phyloP scores from a whole-genome alignment of 2,797 vertebrate genomes.

The Sebastes hubbsi region DNA sequence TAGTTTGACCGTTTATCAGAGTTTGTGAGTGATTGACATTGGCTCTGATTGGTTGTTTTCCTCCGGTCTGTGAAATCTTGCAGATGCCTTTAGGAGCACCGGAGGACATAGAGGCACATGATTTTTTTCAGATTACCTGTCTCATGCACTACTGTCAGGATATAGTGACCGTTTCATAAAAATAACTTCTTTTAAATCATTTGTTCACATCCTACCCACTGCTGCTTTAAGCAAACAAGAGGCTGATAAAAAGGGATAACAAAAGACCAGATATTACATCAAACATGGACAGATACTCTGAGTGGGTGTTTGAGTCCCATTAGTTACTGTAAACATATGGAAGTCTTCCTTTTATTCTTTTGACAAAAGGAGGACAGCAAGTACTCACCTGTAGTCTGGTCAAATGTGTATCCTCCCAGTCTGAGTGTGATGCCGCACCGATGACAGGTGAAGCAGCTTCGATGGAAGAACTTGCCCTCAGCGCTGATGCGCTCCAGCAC shows the following conservation, averaged over 20 bases:
- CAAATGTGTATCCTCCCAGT: slow-evolving; percentile 87
- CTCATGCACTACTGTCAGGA: too few relatives aligned
- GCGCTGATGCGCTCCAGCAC: slow-evolving; percentile 90
- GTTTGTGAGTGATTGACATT: too few relatives aligned
- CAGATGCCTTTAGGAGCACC: too few relatives aligned
- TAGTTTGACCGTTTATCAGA: too few relatives aligned
- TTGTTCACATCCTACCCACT: too few relatives aligned
- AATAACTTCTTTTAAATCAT: too few relatives aligned
- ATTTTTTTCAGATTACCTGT: too few relatives aligned
- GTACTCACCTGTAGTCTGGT: slow-evolving; percentile 83
- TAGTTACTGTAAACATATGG: neutral
- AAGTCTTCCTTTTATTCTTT: neutral
- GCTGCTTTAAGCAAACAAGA: neutral
- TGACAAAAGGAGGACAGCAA: neutral
- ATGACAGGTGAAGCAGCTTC: slow-evolving; percentile 90
- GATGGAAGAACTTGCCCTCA: slow-evolving; percentile 92
- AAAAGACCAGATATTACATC: neutral
- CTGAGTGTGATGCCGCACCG: slow-evolving; percentile 86
- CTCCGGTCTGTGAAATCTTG: too few relatives aligned
- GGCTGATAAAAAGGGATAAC: neutral
- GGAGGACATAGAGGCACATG: too few relatives aligned
- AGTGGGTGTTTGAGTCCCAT: neutral
- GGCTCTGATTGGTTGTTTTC: too few relatives aligned
- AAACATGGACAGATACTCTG: neutral
- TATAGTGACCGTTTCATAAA: too few relatives aligned